Evolutionary conservation across 2,888 invertebrate genomes (phyloP), one percentile per base, ranked within the genome.

Genomic region (Achlya flavicornis): DNA sequence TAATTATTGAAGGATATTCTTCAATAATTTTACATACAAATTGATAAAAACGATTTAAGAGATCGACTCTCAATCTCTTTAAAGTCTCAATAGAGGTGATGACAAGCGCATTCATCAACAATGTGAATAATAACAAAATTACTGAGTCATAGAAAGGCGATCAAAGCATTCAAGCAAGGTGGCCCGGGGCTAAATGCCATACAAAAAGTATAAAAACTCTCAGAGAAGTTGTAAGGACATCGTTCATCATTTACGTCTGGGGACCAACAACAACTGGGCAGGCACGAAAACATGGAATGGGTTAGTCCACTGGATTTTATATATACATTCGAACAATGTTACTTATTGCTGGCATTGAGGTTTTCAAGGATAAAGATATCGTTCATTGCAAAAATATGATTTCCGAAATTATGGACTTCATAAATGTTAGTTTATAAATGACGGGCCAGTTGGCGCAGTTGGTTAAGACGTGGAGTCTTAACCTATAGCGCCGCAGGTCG

Each of bases 101-200:
- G 80, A 81, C 79, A 78, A 68, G 71, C 78, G 75, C 65, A 76
- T 81, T 80, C 77, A 76, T 73, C 73, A 76, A 77, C 81, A 77
- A 81, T 77, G 73, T 68, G 73, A 72, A 78, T 76, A 79, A 84
- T 79, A 85, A 84, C 84, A 84, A 85, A 84, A 86, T 82, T 79
- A 81, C 79, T 75, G 78, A 80, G 77, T 84, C 83, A 83, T 83
- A 86, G 87, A 86, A 83, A 83, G 70, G 76, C 78, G 81, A 81
- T 84, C 82, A 81, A 81, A 80, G 80, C 74, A 69, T 70, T 60
- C 72, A 71, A 73, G 74, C 75, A 77, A 81, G 83, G 83, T 81
- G 81, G 83, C 76, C 82, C 41, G 43, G 72, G 73, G 70, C 74
- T 75, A 79, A 84, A 76, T 74, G 77, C 71, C 71, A 73, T 73